Evolutionary conservation across 2,113 vertebrate genomes (phyloP), one percentile per base, ranked within the genome.

Genomic region (Synodontis membranacea): DNA sequence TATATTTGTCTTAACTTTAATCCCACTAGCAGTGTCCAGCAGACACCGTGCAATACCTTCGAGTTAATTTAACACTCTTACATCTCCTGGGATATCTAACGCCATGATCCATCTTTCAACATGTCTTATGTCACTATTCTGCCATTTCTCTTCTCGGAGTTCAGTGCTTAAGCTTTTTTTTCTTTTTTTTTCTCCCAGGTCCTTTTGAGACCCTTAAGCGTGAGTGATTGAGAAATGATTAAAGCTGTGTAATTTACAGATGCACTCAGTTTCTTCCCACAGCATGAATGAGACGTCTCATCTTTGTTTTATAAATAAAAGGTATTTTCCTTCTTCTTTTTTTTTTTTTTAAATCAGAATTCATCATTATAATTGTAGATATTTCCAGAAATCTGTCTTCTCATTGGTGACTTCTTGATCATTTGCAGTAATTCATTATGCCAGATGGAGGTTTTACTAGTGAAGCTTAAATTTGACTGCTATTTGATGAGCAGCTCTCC

Each of bases 1-100:
- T 82, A 44, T 66, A 4, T 66, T 64, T 48, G 39, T 66, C 80
- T 48, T 44, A 82, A 82, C 56, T 62, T 64, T 66, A 82, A 82
- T 82, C 80, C 12, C 58, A 48, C 17, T 28, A 82, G 56, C 50
- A 37, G 31, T 54, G 52, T 54, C 52, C 50, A 56, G 52, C 58
- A 82, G 54, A 46, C 21, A 7, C 37, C 15, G 12, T 46, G 52
- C 34, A 82, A 48, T 82, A 17, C 34, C 50, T 39, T 66, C 31
- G n/a, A 82, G 80, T 48, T 82, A 66, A 82, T 66, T 46, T 48
- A 48, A 44, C 60, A 46, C 5, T 7, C 60, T 62, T 82, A 82
- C 17, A n/a, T 82, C 80, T 82, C 80, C 46, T 23, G 28, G 25
- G 39, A 46, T 48, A 31, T 62, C 25, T 62, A 66, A 64, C 14